phyloP scores from a whole-genome alignment of 2,888 invertebrate genomes.

The Hydroisotoma schaefferi region DNA sequence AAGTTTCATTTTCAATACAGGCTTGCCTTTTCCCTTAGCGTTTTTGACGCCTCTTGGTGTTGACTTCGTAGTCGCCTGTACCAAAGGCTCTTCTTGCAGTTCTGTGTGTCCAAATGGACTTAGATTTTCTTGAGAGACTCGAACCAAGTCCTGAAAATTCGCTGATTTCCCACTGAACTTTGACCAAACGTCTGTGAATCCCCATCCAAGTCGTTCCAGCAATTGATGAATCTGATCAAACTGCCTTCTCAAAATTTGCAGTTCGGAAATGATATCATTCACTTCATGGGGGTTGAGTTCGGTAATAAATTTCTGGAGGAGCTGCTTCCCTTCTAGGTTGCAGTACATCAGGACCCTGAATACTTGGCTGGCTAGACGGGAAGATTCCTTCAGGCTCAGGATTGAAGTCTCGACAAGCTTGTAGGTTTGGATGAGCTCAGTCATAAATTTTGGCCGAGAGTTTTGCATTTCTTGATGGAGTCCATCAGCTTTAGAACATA shows the following conservation, averaged over 20 bases:
- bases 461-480: conserved; percentile 24
- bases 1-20: not conserved
- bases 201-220: conserved; percentile 43
- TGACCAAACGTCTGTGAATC: conserved; percentile 33
- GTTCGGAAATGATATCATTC: conserved; percentile 41
- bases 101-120: not conserved
- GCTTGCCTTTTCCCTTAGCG: not conserved
- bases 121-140: not conserved
- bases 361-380: conserved; percentile 26
- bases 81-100: not conserved
- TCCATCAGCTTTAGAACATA: conserved; percentile 23
- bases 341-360: conserved; percentile 40
- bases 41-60: not conserved
- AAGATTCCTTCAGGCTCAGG: conserved; percentile 21
- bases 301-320: conserved; percentile 30
- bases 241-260: conserved; percentile 34
- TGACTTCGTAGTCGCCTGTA: not conserved
- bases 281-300: conserved; percentile 35
- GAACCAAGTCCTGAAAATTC: conserved; percentile 14
- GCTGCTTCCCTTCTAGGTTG: conserved; percentile 25
- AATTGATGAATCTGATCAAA: conserved; percentile 40
- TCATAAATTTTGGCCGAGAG: not conserved
- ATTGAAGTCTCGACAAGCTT: conserved; percentile 20
- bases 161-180: conserved; percentile 27
- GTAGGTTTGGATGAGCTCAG: not conserved